A percentile compares a stretch with the other conserved stretches of the same genome.
Evolutionary conservation across 2,113 vertebrate species (phyloP).

Genomic region (Embiotoca jacksoni): DNA sequence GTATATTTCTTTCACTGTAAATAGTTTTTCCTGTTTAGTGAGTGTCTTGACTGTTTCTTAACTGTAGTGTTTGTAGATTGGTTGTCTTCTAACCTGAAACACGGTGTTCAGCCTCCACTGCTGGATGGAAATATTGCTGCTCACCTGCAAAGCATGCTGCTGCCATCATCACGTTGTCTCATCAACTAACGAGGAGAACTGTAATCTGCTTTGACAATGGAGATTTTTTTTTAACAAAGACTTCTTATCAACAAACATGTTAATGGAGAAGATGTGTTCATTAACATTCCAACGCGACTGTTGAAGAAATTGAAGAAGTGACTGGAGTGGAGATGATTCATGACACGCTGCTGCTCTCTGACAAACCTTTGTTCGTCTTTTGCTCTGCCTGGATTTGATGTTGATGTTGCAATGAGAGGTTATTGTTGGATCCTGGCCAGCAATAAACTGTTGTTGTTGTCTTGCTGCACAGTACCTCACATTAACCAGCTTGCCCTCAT

Average conservation of each 20-base stretch:
- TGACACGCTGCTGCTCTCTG: conserved; percentile 72
- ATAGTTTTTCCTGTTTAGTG: conserved; percentile 49
- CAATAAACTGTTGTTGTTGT: conserved; percentile 54
- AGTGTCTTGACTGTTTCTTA: conserved; percentile 23
- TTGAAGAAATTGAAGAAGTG: conserved; percentile 48
- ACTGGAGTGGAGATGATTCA: conserved; percentile 43
- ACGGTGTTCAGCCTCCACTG: conserved; percentile 4
- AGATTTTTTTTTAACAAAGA: conserved; percentile 11
- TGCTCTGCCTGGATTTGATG: conserved; percentile 56
- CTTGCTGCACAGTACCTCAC: conserved; percentile 58
- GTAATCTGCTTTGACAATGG: conserved; percentile 36
- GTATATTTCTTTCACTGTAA: conserved; percentile 44
- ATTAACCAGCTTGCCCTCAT: conserved; percentile 22
- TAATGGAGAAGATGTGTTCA: conserved; percentile 23
- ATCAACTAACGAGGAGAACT: conserved; percentile 56
- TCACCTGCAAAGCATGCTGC: conserved; percentile 53
- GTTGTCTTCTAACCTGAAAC: conserved; percentile 31
- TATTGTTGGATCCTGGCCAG: conserved; percentile 44
- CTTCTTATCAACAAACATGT: conserved; percentile 24
- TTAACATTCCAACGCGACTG: conserved; percentile 42
- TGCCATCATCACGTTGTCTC: conserved; percentile 28
- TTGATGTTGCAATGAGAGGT: conserved; percentile 58
- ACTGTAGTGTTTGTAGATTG: conserved; percentile 14
- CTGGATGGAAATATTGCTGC: conserved; percentile 52
- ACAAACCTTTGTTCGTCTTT: conserved; percentile 56